Base-by-base conservation (phyloP, 2,113 vertebrate genomes). In the Engystomops pustulosus region DNA sequence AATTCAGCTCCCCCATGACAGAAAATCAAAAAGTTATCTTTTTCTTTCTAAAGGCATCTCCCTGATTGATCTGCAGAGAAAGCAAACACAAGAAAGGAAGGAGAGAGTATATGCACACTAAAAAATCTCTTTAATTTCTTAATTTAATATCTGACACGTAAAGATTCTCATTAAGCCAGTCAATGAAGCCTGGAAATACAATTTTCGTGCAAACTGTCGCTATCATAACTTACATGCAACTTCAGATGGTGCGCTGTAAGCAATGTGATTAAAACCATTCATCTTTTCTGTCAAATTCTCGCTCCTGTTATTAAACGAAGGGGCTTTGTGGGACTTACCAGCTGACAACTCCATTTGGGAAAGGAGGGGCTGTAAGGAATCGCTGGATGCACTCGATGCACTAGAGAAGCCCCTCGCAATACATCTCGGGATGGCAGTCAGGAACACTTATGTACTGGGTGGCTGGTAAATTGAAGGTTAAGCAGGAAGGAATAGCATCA, bases 171-270 rank as follows among this genome's bases (percentile, higher is more conserved):
- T 95, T 95, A 95, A 93, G 93, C 90, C 85, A 90, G 91, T 94
- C 94, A 94, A 95, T 95, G 94, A 94, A 94, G 92, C 95, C 91
- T 93, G 88, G 90, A 92, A 87, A 91, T 91, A 93, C 93, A 93
- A 93, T 95, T 94, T 92, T 93, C 90, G 90, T 91, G 91, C 93
- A 94, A 93, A 94, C 93, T 92, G 94, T 92, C 91, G 89, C 91
- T 90, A 91, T 92, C 90, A 92, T 93, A 92, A 93, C 92, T 91
- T 93, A 93, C 89, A 91, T 27, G 86, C 89, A 93, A 93, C 91
- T 92, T 91, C 90, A 91, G 90, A 88, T 90, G 86, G 86, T 91
- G 89, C 90, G 88, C 90, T 89, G 90, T 89, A 88, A 90, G 89
- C 90, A 53, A 86, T 86, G 88, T 94, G 94, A 95, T 95, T 95